Percentiles rank a stretch among this genome's conserved stretches.
Evolutionary conservation across 53 echinoderm and acorn worm genomes (phyloP).

Genomic region (Apostichopus leukothele): DNA sequence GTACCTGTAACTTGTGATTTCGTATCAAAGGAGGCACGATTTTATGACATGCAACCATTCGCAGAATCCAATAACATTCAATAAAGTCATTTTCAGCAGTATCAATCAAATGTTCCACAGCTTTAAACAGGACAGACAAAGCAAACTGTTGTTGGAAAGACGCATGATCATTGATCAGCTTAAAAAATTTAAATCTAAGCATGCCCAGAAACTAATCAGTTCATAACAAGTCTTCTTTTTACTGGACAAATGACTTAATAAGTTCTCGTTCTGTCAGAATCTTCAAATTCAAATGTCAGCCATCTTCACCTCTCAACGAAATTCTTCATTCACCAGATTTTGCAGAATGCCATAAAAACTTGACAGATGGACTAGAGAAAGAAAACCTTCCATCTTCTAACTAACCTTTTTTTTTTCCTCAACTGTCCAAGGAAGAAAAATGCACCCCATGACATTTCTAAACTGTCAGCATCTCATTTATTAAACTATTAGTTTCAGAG

Average conservation of each 20-base stretch:
- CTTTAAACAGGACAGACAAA: too few species aligned
- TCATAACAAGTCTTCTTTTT: neutral
- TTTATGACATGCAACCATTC: too few species aligned
- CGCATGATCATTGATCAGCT: too few species aligned
- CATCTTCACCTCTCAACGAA: slow-evolving; percentile 1
- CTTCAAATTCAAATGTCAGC: neutral
- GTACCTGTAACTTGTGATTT: too few species aligned
- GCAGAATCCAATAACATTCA: too few species aligned
- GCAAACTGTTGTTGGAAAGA: too few species aligned
- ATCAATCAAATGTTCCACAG: too few species aligned
- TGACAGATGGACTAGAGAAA: neutral
- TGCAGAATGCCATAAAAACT: neutral
- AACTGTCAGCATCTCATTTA: neutral
- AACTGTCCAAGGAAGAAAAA: slow-evolving; percentile 1
- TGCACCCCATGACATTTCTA: slow-evolving; percentile 1
- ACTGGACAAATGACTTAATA: neutral
- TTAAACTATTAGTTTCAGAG: neutral
- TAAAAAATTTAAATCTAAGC: too few species aligned
- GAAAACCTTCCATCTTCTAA: neutral
- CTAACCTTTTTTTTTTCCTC: neutral
- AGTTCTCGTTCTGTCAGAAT: neutral
- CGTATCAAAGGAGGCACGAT: too few species aligned
- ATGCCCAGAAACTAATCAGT: too few species aligned
- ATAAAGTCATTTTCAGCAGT: too few species aligned
- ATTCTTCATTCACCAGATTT: neutral